Conservation (phyloP, 2,888 invertebrate genomes). For the Drosophila acutilabella region DNA sequence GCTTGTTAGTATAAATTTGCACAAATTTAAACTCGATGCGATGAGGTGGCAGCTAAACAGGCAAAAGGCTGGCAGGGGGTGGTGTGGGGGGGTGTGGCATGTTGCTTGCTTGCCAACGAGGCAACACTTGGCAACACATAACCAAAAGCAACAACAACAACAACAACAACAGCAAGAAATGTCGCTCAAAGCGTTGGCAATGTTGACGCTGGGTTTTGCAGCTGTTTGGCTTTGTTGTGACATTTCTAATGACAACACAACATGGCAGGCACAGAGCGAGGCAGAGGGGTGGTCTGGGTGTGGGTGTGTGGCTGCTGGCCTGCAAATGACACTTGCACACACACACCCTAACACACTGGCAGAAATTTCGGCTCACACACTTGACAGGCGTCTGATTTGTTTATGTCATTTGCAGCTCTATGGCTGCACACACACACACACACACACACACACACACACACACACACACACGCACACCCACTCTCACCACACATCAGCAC, state of each 20-base stretch:
- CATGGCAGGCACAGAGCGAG: conserved; percentile 17
- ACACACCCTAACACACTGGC: conserved; percentile 29
- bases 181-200: conserved; percentile 55
- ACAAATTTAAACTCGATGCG: conserved; percentile 55
- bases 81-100: background rate
- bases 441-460: conserved; percentile 5
- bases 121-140: conserved; percentile 61
- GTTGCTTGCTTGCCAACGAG: conserved; percentile 45
- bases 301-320: conserved; percentile 40
- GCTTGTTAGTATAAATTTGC: conserved; percentile 65
- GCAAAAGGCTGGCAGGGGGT: background rate
- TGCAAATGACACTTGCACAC: conserved; percentile 68
- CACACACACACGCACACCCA: conserved; percentile 15
- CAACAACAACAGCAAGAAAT: conserved; percentile 28
- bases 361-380: conserved; percentile 60
- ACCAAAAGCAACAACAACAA: conserved; percentile 45
- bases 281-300: conserved; percentile 2
- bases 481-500: conserved; percentile 5
- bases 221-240: conserved; percentile 79
- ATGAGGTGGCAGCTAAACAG: background rate
- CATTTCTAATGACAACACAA: conserved; percentile 79
- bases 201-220: conserved; percentile 73
- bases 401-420: conserved; percentile 78
- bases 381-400: conserved; percentile 82
- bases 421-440: conserved; percentile 63